A percentile compares a stretch with the other conserved stretches of the same genome.
Evolutionary conservation across 2,888 invertebrate species (phyloP).

Genomic region (Mystacides longicornis): DNA sequence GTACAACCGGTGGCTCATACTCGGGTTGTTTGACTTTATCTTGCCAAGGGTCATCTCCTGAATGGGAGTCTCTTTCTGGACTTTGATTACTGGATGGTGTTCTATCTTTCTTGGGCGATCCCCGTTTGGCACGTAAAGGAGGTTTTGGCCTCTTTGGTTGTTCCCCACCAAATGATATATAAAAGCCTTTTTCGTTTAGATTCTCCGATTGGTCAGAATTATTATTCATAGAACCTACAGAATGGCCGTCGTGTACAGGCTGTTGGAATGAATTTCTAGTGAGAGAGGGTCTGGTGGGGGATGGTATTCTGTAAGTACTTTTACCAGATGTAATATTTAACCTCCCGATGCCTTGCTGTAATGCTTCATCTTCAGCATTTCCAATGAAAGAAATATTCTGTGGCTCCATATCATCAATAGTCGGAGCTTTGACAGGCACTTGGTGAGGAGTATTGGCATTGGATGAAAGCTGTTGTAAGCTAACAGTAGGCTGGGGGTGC

Average conservation of each 20-base stretch:
- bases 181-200: slow-evolving; percentile 74
- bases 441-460: slow-evolving; percentile 21
- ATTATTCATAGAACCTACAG: slow-evolving; percentile 35
- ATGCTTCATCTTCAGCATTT: slow-evolving; percentile 52
- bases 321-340: slow-evolving; percentile 83
- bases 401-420: slow-evolving; percentile 84
- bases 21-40: slow-evolving; percentile 29
- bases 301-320: slow-evolving; percentile 82
- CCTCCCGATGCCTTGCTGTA: slow-evolving; percentile 62
- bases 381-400: slow-evolving; percentile 91
- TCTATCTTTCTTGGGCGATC: slow-evolving; percentile 69
- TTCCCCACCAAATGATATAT: slow-evolving; percentile 87
- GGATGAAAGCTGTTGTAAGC: slow-evolving; percentile 43
- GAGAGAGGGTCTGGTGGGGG: slow-evolving; percentile 71
- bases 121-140: slow-evolving; percentile 66
- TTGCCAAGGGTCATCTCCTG: slow-evolving; percentile 29
- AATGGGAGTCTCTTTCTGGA: slow-evolving; percentile 30
- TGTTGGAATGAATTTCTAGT: slow-evolving; percentile 66
- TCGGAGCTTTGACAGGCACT: slow-evolving; percentile 54
- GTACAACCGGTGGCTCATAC: slow-evolving; percentile 17
- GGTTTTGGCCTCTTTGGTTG: slow-evolving; percentile 86
- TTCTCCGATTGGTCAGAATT: slow-evolving; percentile 43
- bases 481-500: slow-evolving; percentile 39
- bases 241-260: slow-evolving; percentile 34
- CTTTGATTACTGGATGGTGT: slow-evolving; percentile 22